Conservation (phyloP, 2,113 vertebrate genomes). For the Scomber japonicus region DNA sequence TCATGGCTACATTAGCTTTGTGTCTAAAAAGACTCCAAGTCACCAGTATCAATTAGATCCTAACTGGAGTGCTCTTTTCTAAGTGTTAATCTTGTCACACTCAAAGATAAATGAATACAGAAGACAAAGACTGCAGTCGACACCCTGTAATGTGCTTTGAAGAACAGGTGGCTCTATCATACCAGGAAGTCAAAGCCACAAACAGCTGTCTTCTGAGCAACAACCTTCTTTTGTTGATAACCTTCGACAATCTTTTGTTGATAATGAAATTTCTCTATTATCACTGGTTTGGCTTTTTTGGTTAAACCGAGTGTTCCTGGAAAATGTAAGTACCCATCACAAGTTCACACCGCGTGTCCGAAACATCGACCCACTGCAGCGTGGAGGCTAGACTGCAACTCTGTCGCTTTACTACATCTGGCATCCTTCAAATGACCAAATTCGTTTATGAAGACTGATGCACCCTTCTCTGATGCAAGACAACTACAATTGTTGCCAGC, state of each 20-base stretch:
- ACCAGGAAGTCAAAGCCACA: constrained; percentile 64
- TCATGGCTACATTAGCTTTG: neutral
- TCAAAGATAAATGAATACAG: neutral
- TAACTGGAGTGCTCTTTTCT: too few relatives aligned
- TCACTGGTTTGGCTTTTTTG: too few relatives aligned
- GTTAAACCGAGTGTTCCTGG: too few relatives aligned
- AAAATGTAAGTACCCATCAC: too few relatives aligned
- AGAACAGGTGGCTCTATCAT: constrained; percentile 57
- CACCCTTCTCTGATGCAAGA: neutral
- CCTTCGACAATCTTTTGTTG: neutral
- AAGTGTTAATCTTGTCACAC: neutral
- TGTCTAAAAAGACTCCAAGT: too few relatives aligned
- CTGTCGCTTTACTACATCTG: neutral
- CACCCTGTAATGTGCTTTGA: constrained; percentile 8
- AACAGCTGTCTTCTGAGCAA: constrained; percentile 38
- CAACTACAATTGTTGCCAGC: neutral
- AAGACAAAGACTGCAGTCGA: neutral
- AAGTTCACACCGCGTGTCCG: neutral
- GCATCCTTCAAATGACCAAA: neutral
- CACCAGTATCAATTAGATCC: too few relatives aligned
- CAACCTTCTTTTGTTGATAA: neutral
- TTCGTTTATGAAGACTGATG: neutral
- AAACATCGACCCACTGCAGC: neutral
- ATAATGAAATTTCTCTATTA: neutral
- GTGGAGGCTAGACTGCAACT: neutral